These are phyloP conservation scores for Columba guinea DNA, from an alignment of 2,797 vertebrate genomes.

Conservation along the genomic window DNA sequence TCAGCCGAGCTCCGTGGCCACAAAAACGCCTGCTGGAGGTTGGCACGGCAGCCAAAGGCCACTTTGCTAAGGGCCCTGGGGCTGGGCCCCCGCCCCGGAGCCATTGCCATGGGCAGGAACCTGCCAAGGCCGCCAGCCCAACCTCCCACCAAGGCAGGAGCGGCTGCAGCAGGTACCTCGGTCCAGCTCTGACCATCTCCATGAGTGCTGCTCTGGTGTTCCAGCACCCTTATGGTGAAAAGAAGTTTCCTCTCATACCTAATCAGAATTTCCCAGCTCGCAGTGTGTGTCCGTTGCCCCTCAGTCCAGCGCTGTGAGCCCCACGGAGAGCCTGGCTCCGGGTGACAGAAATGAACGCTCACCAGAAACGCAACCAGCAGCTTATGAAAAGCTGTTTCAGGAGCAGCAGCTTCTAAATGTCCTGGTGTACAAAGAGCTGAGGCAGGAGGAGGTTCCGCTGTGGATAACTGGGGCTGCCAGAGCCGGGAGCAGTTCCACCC, in stretches of 20 bases:
- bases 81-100: background rate
- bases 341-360: too few relatives aligned
- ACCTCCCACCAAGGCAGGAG: background rate
- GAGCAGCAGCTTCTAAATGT: background rate
- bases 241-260: background rate
- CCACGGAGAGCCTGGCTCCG: accelerated
- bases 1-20: background rate
- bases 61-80: background rate
- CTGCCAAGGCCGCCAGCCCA: background rate
- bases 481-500: background rate
- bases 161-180: background rate
- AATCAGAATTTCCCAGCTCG: background rate
- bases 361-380: background rate
- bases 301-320: accelerated
- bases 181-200: background rate
- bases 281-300: accelerated
- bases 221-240: accelerated
- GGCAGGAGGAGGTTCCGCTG: background rate
- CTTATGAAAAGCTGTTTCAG: background rate
- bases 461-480: background rate
- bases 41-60: background rate
- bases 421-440: background rate
- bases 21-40: too few relatives aligned
- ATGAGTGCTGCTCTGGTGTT: background rate
- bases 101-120: background rate